phyloP scores from a whole-genome alignment of 2,113 vertebrate species.

The Cyprinus carpio region DNA sequence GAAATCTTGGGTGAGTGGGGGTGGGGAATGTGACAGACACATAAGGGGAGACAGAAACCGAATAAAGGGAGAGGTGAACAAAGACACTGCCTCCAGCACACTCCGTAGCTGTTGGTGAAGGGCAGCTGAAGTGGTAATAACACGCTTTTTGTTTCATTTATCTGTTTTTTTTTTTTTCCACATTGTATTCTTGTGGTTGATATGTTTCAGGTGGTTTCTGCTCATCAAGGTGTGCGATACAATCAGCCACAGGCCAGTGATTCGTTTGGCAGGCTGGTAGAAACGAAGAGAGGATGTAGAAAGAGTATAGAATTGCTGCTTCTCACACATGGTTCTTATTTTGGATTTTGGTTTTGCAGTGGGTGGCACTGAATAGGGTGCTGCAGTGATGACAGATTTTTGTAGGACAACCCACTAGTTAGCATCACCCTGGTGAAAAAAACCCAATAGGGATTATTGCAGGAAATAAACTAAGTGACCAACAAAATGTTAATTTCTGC shows the following conservation, averaged over 20 bases:
- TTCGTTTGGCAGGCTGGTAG: conserved; percentile 17
- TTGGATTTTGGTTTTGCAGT: neutral
- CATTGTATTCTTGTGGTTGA: neutral
- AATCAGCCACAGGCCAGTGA: conserved; percentile 46
- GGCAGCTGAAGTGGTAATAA: conserved; percentile 45
- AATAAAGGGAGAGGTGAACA: conserved; percentile 29
- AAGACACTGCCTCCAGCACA: conserved; percentile 41
- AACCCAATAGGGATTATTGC: neutral
- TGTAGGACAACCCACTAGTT: neutral
- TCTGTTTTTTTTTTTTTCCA: neutral
- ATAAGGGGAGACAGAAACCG: neutral
- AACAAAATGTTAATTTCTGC: neutral
- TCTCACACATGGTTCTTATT: neutral
- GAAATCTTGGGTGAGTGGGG: conserved; percentile 19
- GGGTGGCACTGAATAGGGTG: neutral
- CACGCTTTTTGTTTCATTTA: conserved; percentile 43
- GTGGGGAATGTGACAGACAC: conserved; percentile 25
- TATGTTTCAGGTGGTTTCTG: conserved; percentile 1
- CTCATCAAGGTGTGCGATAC: conserved; percentile 44
- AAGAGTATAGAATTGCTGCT: neutral
- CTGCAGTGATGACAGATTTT: neutral
- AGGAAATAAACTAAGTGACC: neutral
- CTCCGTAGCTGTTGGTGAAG: conserved; percentile 31
- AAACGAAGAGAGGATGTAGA: neutral
- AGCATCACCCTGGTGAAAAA: neutral